Conservation (phyloP, 2,797 vertebrate genomes). For the Protosalanx chinensis region DNA sequence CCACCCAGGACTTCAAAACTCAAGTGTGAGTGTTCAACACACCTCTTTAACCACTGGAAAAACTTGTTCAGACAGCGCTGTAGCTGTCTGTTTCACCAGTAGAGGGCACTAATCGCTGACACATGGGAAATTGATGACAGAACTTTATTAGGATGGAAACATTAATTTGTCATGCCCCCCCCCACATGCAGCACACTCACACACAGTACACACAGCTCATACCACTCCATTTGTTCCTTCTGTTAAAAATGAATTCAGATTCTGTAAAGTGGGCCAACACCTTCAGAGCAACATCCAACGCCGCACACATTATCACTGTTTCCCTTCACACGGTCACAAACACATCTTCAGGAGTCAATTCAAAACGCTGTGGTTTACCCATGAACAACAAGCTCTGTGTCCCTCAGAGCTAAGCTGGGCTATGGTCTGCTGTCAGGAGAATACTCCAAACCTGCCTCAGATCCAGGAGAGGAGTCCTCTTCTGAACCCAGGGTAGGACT, state of each 20-base stretch:
- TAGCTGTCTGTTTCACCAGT: constrained; percentile 1
- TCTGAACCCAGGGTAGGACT: constrained; percentile 46
- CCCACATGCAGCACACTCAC: too few relatives aligned
- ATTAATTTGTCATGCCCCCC: background rate
- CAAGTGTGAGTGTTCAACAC: constrained; percentile 84
- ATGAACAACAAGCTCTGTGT: constrained; percentile 26
- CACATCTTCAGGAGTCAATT: background rate
- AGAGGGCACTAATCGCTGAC: background rate
- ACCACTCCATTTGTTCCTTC: background rate
- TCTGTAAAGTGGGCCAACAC: constrained; percentile 1
- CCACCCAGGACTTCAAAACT: constrained; percentile 97
- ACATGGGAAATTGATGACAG: background rate
- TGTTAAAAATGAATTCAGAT: background rate
- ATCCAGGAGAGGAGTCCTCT: constrained; percentile 79
- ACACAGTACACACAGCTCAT: background rate
- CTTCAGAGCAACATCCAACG: background rate
- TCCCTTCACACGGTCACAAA: background rate
- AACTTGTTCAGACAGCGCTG: background rate
- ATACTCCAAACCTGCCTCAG: constrained; percentile 87
- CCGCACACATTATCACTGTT: background rate
- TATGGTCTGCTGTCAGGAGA: constrained; percentile 92
- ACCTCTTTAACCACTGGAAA: background rate
- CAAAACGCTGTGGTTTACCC: background rate
- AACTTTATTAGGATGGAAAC: background rate
- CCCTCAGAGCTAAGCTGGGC: constrained; percentile 89